phyloP scores from a whole-genome alignment of 1,140 invertebrate genomes.

The Oncopodura yosiiana region DNA sequence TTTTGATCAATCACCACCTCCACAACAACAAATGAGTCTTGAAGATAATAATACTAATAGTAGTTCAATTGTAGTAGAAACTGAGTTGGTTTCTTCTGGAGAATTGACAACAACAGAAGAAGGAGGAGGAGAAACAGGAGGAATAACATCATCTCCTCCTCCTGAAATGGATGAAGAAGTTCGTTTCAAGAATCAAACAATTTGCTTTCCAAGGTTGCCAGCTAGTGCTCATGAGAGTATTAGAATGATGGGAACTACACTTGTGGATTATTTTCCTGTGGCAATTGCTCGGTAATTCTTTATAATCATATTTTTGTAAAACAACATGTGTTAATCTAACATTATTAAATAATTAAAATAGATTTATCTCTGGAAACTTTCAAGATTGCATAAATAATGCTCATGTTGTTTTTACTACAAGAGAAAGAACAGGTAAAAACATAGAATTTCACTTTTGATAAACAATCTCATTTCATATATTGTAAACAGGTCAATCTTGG shows the following conservation, averaged over 20 bases:
- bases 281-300: background rate
- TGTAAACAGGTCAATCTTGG: constrained; percentile 1
- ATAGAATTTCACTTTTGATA: background rate
- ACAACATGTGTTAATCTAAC: background rate
- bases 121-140: background rate
- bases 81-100: background rate
- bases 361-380: no score
- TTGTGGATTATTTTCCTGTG: background rate
- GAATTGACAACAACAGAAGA: background rate
- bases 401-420: background rate
- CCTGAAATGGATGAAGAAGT: background rate
- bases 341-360: no score
- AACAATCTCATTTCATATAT: background rate
- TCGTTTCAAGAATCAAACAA: background rate
- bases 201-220: background rate
- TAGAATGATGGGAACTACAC: background rate
- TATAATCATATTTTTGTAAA: background rate
- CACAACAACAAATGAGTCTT: background rate
- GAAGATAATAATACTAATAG: background rate
- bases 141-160: background rate
- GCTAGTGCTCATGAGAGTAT: background rate
- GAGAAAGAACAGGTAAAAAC: background rate
- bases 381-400: no score
- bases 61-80: background rate
- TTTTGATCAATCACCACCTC: no score